Evolutionary conservation across 2,113 vertebrate species (phyloP).

Genomic region (Fregata magnificens): DNA sequence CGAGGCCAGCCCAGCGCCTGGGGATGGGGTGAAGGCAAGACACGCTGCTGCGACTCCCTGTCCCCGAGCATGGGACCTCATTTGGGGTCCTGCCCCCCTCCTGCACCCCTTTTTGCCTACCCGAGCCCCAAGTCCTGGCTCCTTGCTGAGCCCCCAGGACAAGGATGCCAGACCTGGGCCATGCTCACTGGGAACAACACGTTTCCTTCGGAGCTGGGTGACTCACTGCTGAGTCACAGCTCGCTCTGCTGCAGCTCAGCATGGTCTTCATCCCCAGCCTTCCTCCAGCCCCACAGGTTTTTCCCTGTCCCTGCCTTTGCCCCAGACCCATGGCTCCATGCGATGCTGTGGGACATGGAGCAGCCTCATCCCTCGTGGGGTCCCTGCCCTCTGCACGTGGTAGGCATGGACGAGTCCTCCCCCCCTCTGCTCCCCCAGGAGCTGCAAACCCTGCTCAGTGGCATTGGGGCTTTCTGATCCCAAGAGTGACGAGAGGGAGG

Average conservation of each 20-base stretch:
- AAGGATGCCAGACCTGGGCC: neutral
- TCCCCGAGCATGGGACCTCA: accelerated
- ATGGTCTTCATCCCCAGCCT: neutral
- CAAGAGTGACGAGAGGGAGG: accelerated
- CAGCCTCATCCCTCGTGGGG: neutral
- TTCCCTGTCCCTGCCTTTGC: neutral
- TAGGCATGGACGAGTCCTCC: accelerated
- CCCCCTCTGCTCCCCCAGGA: neutral
- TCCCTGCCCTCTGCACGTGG: neutral
- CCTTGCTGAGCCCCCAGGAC: neutral
- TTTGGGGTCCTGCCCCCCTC: neutral
- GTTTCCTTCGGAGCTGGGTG: neutral
- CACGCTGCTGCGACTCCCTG: accelerated
- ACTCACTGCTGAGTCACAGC: slow-evolving; percentile 8
- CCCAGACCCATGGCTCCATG: accelerated
- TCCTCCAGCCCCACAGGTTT: accelerated
- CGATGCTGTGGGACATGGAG: accelerated
- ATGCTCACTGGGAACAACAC: neutral
- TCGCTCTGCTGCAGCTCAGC: neutral
- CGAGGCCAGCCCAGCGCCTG: neutral
- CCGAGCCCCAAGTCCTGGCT: too few species aligned
- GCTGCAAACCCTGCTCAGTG: neutral
- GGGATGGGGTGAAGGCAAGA: too few species aligned
- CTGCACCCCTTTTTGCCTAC: neutral
- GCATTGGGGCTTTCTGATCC: neutral